A percentile compares a stretch with the other conserved stretches of the same genome.
phyloP scores from a whole-genome alignment of 2,113 vertebrate species.

The Xiphophorus hellerii region DNA sequence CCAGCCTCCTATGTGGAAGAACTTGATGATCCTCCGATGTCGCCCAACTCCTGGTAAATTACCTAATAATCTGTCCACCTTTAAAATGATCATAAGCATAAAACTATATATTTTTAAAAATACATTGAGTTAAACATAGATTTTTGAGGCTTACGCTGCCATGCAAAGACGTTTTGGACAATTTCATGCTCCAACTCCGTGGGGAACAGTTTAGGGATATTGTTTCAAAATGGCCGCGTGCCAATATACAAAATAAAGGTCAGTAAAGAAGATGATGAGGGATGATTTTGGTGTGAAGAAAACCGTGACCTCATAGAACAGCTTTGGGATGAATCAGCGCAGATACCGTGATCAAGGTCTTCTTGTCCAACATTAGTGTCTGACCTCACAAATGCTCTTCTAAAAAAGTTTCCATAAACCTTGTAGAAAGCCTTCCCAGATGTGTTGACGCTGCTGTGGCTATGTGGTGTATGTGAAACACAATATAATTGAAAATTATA shows the following conservation, averaged over 20 bases:
- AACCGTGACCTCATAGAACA: no score
- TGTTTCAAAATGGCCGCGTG: no score
- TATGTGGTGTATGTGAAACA: no score
- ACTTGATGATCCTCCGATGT: constrained; percentile 44
- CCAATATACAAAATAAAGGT: no score
- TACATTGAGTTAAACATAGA: neutral
- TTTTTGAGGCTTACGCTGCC: neutral
- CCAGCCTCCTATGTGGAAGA: constrained; percentile 73
- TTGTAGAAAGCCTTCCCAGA: no score
- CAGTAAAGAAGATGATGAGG: no score
- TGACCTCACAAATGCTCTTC: no score
- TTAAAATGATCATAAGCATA: no score
- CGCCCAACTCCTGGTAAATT: constrained; percentile 55
- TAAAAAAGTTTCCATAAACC: neutral
- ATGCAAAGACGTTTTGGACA: neutral
- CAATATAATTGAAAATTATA: no score
- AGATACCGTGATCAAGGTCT: neutral
- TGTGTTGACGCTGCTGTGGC: no score
- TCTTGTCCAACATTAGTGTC: neutral
- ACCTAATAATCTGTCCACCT: neutral
- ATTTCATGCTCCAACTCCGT: neutral
- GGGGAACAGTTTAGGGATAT: no score
- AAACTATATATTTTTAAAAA: neutral
- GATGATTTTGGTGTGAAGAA: neutral
- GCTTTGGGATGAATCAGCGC: neutral